These are phyloP conservation scores for Xyliphius kryptos DNA, from an alignment of 2,113 vertebrate genomes.

Conservation along the genomic window DNA sequence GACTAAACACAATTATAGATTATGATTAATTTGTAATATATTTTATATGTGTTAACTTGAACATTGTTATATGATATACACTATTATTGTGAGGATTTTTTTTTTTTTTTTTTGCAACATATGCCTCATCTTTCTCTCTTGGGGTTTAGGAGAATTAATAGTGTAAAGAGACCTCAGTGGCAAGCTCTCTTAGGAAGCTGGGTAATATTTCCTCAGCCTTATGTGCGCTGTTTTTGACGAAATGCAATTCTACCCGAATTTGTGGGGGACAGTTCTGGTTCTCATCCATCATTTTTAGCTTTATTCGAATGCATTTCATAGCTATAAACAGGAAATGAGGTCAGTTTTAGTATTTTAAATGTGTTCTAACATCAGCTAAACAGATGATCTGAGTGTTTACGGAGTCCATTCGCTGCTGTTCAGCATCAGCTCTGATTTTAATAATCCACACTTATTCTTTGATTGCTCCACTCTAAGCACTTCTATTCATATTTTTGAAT, in stretches of 20 bases:
- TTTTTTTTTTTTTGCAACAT: neutral
- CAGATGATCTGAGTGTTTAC: neutral
- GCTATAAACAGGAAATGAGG: constrained; percentile 1
- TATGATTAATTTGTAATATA: no score
- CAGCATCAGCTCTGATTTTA: neutral
- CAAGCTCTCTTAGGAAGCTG: constrained; percentile 67
- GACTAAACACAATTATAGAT: no score
- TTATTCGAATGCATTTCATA: constrained; percentile 51
- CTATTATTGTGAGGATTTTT: neutral
- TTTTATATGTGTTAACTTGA: no score
- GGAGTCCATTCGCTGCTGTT: neutral
- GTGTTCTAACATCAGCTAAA: no score
- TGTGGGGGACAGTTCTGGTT: constrained; percentile 60
- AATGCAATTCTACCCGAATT: constrained; percentile 65
- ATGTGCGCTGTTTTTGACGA: constrained; percentile 65
- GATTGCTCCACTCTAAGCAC: constrained; percentile 6
- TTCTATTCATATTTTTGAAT: neutral
- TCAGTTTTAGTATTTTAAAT: neutral
- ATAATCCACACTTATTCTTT: neutral
- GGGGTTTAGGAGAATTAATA: constrained; percentile 26
- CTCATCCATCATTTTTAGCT: constrained; percentile 69
- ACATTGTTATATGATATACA: no score
- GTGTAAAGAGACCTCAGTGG: constrained; percentile 45
- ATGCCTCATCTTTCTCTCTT: no score
- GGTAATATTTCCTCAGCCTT: constrained; percentile 71